Percentiles rank a stretch among this genome's conserved stretches.
phyloP scores from a whole-genome alignment of 2,797 vertebrate genomes.

The Brachyrhaphis roseni region DNA sequence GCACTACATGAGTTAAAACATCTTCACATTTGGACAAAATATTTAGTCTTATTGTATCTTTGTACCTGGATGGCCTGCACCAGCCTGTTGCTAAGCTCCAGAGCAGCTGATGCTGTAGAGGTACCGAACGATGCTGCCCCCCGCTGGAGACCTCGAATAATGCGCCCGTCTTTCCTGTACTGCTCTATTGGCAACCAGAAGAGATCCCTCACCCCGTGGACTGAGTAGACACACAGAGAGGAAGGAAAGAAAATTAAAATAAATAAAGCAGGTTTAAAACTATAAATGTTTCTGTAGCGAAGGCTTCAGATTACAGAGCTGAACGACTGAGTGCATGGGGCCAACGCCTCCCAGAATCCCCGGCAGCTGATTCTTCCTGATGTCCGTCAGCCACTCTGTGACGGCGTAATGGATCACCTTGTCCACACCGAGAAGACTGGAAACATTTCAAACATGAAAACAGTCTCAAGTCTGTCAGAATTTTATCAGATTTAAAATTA shows the following conservation, averaged over 20 bases:
- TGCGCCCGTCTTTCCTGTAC: constrained; percentile 91
- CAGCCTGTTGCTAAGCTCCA: constrained; percentile 94
- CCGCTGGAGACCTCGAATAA: constrained; percentile 92
- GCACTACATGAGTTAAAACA: constrained; percentile 1
- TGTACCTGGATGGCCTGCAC: constrained; percentile 95
- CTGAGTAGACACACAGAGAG: constrained; percentile 61
- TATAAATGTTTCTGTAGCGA: background rate
- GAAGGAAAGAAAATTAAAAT: background rate
- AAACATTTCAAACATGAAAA: constrained; percentile 3
- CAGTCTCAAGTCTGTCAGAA: background rate
- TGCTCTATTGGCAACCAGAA: constrained; percentile 95
- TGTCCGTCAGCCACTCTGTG: constrained; percentile 93
- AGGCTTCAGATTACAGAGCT: constrained; percentile 86
- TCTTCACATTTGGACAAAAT: background rate
- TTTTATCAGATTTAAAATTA: constrained; percentile 3
- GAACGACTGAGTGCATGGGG: constrained; percentile 94
- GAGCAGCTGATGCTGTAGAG: constrained; percentile 91
- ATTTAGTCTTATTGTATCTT: background rate
- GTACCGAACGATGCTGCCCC: constrained; percentile 94
- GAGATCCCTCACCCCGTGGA: constrained; percentile 92
- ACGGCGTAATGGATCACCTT: constrained; percentile 93
- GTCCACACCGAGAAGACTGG: constrained; percentile 90
- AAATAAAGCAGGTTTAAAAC: background rate
- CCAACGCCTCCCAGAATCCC: constrained; percentile 93
- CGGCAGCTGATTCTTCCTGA: constrained; percentile 93